Evolutionary conservation across 2,797 vertebrate species (phyloP).

Genomic region (Pelodytes ibericus): DNA sequence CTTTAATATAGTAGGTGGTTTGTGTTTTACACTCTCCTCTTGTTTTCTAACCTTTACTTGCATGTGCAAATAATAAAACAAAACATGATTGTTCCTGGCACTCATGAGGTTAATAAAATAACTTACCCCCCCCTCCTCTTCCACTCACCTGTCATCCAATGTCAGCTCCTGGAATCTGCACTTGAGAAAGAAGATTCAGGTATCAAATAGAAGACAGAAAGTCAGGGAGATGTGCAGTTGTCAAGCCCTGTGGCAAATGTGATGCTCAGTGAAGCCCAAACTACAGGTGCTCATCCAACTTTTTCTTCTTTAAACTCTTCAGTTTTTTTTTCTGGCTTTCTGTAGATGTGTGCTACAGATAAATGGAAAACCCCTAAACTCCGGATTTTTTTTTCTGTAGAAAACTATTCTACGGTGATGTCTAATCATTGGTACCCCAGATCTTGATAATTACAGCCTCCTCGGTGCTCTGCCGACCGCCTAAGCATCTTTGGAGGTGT

Average conservation of each 20-base stretch:
- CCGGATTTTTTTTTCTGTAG: conserved; percentile 69
- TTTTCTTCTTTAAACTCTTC: neutral
- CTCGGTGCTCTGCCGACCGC: too few species aligned
- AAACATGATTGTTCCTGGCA: neutral
- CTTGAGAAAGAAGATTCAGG: conserved; percentile 4
- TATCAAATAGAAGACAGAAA: neutral
- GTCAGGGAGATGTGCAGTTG: conserved; percentile 3
- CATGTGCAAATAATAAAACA: neutral
- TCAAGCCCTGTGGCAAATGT: conserved; percentile 27
- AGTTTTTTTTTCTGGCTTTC: conserved; percentile 7
- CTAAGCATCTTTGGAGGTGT: too few species aligned
- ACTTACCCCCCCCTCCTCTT: conserved; percentile 7
- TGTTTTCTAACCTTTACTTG: neutral
- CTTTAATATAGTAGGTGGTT: too few species aligned
- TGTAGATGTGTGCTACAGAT: conserved; percentile 22
- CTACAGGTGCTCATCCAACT: conserved; percentile 63
- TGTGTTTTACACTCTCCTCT: neutral
- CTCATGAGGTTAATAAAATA: neutral
- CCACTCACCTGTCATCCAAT: neutral
- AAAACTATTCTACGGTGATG: conserved; percentile 62
- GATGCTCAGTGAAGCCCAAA: conserved; percentile 51
- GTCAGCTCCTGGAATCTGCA: conserved; percentile 5
- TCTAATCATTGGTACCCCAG: too few species aligned
- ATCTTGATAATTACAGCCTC: too few species aligned
- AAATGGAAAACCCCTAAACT: conserved; percentile 62